Base-by-base conservation (phyloP, 2,888 invertebrate genomes). In the Lordiphosa fenestrarum region DNA sequence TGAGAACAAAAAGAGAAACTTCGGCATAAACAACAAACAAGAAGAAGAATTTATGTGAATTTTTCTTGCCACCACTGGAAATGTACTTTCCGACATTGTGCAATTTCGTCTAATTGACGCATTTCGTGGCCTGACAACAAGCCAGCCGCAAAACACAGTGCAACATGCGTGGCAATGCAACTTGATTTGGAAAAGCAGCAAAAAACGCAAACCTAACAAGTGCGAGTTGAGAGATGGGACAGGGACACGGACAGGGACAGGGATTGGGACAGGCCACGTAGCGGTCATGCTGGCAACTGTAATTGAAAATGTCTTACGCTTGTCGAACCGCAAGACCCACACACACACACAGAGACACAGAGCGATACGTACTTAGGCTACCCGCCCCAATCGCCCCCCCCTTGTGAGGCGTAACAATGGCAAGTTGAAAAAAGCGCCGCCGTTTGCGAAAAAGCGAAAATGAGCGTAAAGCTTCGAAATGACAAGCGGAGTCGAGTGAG, bases 231-330 rank as follows among this genome's bases (percentile, higher is more conserved):
- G 47, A 25, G 13, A 12, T 36, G 42, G 37, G 40, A 46, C 37
- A 15, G 52, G 49, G 23, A 23, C 6, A 48, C 42, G 55, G 61
- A 47, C 40, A 59, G 44, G 46, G 15, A 15, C 37, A 15, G 52
- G 49, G 23, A 23, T 6, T 51, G 47, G 55, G 61, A 47, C 40
- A 59, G 44, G 46, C 64, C 66, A 69, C 66, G 69, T 69, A 66
- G 60, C 69, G 69, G 69, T 62, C 56, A 72, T 73, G 71, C 63
- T 65, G 80, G 62, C 54, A 77, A 70, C 72, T 78, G 84, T 86
- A 86, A 86, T 87, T 86, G 87, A 84, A 87, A 86, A 85, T 84
- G 87, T 87, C 87, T 86, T 83, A 78, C 73, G 86, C 80, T 84
- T 86, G 87, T 84, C 85, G 84, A 75, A 86, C 74, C 71, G 66